These are phyloP conservation scores for Thunnus maccoyii DNA, from an alignment of 2,113 vertebrate genomes.

Conservation along the genomic window DNA sequence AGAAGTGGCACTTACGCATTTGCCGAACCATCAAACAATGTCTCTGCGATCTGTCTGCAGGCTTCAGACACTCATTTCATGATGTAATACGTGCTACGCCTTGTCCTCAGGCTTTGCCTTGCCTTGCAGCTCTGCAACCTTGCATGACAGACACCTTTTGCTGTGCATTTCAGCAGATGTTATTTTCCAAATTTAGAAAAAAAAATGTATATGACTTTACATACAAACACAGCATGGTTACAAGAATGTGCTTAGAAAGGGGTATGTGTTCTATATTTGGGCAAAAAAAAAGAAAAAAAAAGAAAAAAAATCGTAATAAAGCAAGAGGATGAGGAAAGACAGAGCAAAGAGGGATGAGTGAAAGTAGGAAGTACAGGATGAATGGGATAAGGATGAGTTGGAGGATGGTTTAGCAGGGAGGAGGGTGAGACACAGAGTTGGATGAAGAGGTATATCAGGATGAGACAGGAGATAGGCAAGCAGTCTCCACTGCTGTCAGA, in stretches of 20 bases:
- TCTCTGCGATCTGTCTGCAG: slow-evolving; percentile 35
- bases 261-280: not conserved
- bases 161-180: slow-evolving; percentile 26
- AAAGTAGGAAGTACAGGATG: slow-evolving; percentile 10
- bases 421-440: slow-evolving; percentile 20
- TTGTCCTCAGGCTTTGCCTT: slow-evolving; percentile 13
- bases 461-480: slow-evolving; percentile 61
- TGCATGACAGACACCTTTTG: slow-evolving; percentile 25
- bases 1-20: slow-evolving; percentile 39
- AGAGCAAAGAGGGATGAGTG: slow-evolving; percentile 9
- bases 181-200: slow-evolving; percentile 12
- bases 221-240: not conserved
- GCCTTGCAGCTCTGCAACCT: slow-evolving; percentile 27
- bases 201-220: slow-evolving; percentile 10
- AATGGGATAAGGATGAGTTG: slow-evolving; percentile 19
- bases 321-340: not conserved
- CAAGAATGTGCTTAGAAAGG: not conserved
- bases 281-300: not conserved
- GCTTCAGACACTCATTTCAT: slow-evolving; percentile 47
- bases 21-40: slow-evolving; percentile 59
- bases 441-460: slow-evolving; percentile 53
- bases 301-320: not conserved
- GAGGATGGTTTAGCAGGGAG: slow-evolving; percentile 24
- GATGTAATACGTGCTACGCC: slow-evolving; percentile 38
- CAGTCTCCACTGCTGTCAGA: slow-evolving; percentile 71